These are phyloP conservation scores for Macrotrachela quadricornifera DNA, from an alignment of 1,140 invertebrate genomes.

Conservation along the genomic window DNA sequence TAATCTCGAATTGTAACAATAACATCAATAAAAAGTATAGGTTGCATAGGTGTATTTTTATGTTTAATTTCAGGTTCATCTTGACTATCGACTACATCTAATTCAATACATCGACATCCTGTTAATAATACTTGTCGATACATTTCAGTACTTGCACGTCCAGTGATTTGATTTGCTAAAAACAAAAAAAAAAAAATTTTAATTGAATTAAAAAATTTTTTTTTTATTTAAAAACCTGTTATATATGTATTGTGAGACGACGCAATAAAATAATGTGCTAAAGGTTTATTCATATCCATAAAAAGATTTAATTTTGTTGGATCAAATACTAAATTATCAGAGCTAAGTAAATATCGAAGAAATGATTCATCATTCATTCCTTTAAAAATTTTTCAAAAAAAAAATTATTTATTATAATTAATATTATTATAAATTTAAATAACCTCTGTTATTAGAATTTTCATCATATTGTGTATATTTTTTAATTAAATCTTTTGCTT, in stretches of 20 bases:
- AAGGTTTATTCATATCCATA: slow-evolving; percentile 82
- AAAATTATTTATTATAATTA: too few relatives aligned
- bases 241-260: slow-evolving; percentile 9
- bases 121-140: slow-evolving; percentile 79
- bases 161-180: slow-evolving; percentile 84
- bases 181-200: too few relatives aligned
- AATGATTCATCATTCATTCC: too few relatives aligned
- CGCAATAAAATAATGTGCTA: slow-evolving; percentile 91
- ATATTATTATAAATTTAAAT: too few relatives aligned
- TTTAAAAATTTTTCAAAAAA: too few relatives aligned
- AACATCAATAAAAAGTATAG: slow-evolving; percentile 62
- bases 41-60: slow-evolving; percentile 86
- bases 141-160: slow-evolving; percentile 82
- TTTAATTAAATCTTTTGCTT: too few relatives aligned
- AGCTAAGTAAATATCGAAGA: slow-evolving; percentile 79
- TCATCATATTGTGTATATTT: too few relatives aligned
- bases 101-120: slow-evolving; percentile 83
- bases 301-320: slow-evolving; percentile 63
- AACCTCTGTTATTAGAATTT: too few relatives aligned
- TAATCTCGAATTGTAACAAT: slow-evolving; percentile 86
- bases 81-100: slow-evolving; percentile 84
- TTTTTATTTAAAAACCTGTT: too few relatives aligned
- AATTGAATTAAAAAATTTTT: background rate
- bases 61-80: slow-evolving; percentile 91
- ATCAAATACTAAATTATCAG: slow-evolving; percentile 76